Conservation (phyloP, 2,888 invertebrate species). For the Athrips mouffetella region DNA sequence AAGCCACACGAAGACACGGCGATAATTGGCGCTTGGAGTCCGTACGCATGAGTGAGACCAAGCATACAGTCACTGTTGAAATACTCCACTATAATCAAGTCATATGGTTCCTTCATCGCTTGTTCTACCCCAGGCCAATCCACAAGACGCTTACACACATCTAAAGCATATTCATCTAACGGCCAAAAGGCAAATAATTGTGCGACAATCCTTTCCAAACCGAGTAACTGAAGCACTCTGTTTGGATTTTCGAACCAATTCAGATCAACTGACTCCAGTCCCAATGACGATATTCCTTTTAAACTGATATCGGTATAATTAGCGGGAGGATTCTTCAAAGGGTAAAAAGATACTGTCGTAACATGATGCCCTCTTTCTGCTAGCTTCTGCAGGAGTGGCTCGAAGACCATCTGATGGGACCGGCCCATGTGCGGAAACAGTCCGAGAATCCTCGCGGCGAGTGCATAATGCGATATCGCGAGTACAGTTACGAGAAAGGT, state of each 20-base stretch:
- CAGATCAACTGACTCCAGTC: constrained; percentile 55
- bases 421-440: constrained; percentile 79
- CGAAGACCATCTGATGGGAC: constrained; percentile 81
- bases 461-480: constrained; percentile 38
- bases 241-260: constrained; percentile 41
- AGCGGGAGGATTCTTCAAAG: constrained; percentile 61
- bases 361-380: constrained; percentile 79
- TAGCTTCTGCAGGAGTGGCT: constrained; percentile 73
- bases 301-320: constrained; percentile 66
- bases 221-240: constrained; percentile 36
- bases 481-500: constrained; percentile 34
- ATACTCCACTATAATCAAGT: constrained; percentile 79
- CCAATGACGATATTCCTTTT: constrained; percentile 54
- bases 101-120: constrained; percentile 71
- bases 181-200: constrained; percentile 47
- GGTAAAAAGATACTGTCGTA: constrained; percentile 80
- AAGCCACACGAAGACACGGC: constrained; percentile 75
- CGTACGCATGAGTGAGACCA: constrained; percentile 76
- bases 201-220: constrained; percentile 41
- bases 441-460: constrained; percentile 73
- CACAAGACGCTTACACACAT: constrained; percentile 57
- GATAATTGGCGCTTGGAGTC: constrained; percentile 73
- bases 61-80: constrained; percentile 82
- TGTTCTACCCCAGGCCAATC: constrained; percentile 54
- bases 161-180: constrained; percentile 49